phyloP scores from a whole-genome alignment of 35 echinoderm and acorn worm genomes.

The Lytechinus variegatus region DNA sequence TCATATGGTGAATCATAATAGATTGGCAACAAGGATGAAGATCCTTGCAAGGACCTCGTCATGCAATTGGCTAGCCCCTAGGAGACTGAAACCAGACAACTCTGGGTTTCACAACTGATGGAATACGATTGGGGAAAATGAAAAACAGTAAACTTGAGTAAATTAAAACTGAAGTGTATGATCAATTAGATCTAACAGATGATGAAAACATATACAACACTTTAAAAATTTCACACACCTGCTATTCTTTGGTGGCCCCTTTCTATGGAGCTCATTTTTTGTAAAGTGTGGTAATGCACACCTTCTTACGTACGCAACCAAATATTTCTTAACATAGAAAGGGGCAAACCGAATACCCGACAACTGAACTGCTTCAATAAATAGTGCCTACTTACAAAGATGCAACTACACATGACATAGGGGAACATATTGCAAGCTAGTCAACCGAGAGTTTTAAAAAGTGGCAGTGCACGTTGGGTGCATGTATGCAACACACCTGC shows the following conservation, averaged over 20 bases:
- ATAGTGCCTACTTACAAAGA: neutral
- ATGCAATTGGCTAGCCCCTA: too few species aligned
- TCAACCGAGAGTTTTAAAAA: neutral
- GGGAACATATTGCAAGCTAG: constrained; percentile 41
- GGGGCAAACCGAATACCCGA: neutral
- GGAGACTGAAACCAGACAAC: neutral
- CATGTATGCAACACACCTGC: neutral
- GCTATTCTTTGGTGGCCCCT: neutral
- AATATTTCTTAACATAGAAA: neutral
- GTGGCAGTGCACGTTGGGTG: neutral
- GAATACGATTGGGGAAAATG: neutral
- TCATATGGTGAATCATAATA: too few species aligned
- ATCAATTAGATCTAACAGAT: neutral
- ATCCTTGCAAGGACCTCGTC: too few species aligned
- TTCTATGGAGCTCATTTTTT: neutral
- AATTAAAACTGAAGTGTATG: neutral
- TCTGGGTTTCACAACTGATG: neutral
- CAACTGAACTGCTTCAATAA: constrained; percentile 3
- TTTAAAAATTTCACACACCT: neutral
- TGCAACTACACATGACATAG: neutral
- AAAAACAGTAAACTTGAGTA: neutral
- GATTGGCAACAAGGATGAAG: too few species aligned
- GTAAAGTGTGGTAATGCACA: neutral
- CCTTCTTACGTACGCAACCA: neutral
- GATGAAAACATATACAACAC: neutral